A percentile compares a stretch with the other conserved stretches of the same genome.
Conservation (phyloP, 2,888 invertebrate species). For the Meganola albula region DNA sequence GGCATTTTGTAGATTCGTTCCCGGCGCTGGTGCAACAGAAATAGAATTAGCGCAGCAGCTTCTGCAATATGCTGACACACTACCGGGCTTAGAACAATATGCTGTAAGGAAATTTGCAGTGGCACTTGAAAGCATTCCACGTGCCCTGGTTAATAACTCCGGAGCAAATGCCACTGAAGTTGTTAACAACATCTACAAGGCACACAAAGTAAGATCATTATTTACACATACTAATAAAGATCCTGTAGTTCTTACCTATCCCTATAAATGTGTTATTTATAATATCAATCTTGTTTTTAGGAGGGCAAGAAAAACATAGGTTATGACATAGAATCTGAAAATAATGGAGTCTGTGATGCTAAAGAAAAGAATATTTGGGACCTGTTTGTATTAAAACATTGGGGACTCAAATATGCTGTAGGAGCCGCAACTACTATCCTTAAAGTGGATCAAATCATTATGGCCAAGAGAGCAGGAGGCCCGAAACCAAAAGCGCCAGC, state of each 20-base stretch:
- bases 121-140: conserved; percentile 93
- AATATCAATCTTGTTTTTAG: conserved; percentile 51
- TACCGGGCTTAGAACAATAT: conserved; percentile 97
- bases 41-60: conserved; percentile 94
- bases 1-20: conserved; percentile 78
- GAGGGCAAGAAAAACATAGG: conserved; percentile 89
- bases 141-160: conserved; percentile 95
- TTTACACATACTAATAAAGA: too few relatives aligned
- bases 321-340: conserved; percentile 91
- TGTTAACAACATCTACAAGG: conserved; percentile 92
- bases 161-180: conserved; percentile 93
- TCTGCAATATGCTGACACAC: conserved; percentile 90
- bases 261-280: too few relatives aligned
- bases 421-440: conserved; percentile 94
- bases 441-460: conserved; percentile 97
- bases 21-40: conserved; percentile 97
- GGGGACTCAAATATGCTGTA: conserved; percentile 97
- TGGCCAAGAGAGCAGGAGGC: conserved; percentile 98
- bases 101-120: conserved; percentile 95
- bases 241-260: too few relatives aligned
- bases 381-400: conserved; percentile 90
- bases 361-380: conserved; percentile 88
- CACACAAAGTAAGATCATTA: conserved; percentile 83
- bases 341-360: conserved; percentile 84
- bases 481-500: conserved; percentile 87